These are phyloP conservation scores for Ctenodactylus gundi DNA, from an alignment of 2,113 vertebrate species.

Conservation along the genomic window DNA sequence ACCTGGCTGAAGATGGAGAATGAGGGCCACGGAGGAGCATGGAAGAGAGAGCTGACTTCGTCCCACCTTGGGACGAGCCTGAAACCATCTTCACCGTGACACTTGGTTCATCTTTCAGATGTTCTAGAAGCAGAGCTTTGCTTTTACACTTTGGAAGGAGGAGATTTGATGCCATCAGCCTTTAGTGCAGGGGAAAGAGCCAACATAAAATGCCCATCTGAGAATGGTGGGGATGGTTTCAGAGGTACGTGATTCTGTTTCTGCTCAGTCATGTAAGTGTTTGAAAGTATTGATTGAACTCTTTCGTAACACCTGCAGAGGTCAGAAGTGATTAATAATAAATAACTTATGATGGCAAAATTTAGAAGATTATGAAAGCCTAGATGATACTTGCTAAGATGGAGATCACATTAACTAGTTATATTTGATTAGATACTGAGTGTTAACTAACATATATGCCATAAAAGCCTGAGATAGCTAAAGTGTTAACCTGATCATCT, in stretches of 20 bases:
- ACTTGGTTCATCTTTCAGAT: not conserved
- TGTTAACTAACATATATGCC: not conserved
- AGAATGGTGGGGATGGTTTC: constrained; percentile 38
- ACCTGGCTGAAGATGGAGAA: not conserved
- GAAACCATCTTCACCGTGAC: not conserved
- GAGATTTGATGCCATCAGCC: not conserved
- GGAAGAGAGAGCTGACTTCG: not conserved
- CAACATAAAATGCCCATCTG: not conserved
- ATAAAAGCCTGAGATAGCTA: not conserved
- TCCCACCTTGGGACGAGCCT: not conserved
- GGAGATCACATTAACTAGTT: not conserved
- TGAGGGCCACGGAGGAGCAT: not conserved
- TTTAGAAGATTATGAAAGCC: constrained; percentile 35
- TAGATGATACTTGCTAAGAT: not conserved
- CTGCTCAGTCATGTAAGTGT: constrained; percentile 57
- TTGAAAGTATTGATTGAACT: constrained; percentile 77
- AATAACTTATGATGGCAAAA: constrained; percentile 57
- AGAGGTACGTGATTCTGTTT: constrained; percentile 56
- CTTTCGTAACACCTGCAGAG: constrained; percentile 59
- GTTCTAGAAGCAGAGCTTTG: constrained; percentile 27
- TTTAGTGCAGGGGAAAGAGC: constrained; percentile 39
- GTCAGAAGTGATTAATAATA: constrained; percentile 71
- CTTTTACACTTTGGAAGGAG: not conserved
- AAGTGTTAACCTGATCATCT: not conserved
- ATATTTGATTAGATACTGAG: not conserved